These are phyloP conservation scores for Grammomys dolichurus DNA, from an alignment of 2,113 vertebrate genomes.

Conservation along the genomic window DNA sequence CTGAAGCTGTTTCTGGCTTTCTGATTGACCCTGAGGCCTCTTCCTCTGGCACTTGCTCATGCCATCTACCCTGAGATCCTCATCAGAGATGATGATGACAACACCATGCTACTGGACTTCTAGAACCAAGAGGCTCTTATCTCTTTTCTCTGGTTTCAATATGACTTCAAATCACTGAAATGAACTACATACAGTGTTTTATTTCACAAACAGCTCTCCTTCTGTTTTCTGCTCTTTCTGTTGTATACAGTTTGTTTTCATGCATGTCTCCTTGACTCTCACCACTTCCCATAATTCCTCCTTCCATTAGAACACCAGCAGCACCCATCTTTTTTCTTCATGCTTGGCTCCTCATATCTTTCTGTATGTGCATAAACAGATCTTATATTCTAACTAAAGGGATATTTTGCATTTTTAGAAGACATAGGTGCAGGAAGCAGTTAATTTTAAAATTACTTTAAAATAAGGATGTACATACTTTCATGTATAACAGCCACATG, in stretches of 20 bases:
- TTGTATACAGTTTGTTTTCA: background rate
- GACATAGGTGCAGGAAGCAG: background rate
- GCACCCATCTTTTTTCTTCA: background rate
- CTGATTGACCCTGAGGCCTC: background rate
- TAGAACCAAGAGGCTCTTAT: background rate
- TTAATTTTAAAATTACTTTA: background rate
- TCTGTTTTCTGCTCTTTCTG: background rate
- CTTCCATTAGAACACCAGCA: background rate
- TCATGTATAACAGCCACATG: background rate
- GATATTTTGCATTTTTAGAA: background rate
- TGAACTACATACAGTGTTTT: too few species aligned
- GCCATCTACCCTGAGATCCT: background rate
- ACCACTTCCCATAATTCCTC: background rate
- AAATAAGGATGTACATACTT: background rate
- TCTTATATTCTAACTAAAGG: background rate
- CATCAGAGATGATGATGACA: too few species aligned
- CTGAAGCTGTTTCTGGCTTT: background rate
- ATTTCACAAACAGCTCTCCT: rapidly evolving
- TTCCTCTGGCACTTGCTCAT: background rate
- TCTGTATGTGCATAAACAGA: background rate
- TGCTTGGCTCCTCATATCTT: background rate
- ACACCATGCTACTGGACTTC: background rate
- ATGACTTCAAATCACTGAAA: background rate
- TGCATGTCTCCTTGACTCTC: background rate
- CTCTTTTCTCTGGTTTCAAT: background rate